Percentiles rank a stretch among this genome's conserved stretches.
Evolutionary conservation across 2,888 invertebrate genomes (phyloP).

Genomic region (Drosophila imparisetae): DNA sequence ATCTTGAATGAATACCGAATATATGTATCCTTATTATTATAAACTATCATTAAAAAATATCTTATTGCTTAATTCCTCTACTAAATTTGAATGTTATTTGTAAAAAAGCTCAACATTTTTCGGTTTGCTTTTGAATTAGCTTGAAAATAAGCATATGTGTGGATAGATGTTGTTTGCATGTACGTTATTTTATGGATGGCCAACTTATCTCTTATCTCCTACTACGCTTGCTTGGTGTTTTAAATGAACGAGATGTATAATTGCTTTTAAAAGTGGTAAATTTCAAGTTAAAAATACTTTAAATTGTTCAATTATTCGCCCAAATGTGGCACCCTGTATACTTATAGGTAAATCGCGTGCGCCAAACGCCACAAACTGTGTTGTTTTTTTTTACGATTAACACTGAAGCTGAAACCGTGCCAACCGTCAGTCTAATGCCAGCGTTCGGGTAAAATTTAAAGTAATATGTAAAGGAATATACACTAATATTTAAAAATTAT

Average conservation of each 20-base stretch:
- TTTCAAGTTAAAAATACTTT: neutral
- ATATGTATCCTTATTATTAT: neutral
- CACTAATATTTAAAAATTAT: constrained; percentile 28
- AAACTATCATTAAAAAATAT: neutral
- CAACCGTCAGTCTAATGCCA: constrained; percentile 49
- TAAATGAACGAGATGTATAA: neutral
- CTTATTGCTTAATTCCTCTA: neutral
- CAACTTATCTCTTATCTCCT: neutral
- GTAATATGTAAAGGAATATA: no score
- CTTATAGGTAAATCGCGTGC: constrained; percentile 35
- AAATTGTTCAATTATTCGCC: neutral
- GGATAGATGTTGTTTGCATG: neutral
- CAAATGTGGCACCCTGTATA: constrained; percentile 42
- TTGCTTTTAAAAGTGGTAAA: neutral
- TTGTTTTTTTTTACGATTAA: constrained; percentile 13
- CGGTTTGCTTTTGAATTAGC: neutral
- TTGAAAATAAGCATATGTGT: neutral
- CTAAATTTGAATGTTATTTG: neutral
- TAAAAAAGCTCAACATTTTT: neutral
- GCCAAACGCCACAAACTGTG: constrained; percentile 16
- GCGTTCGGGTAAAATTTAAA: no score
- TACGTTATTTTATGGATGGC: neutral
- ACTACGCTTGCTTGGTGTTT: neutral
- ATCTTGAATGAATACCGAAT: neutral
- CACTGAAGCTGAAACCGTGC: constrained; percentile 26